These are phyloP conservation scores for Drosophila mayaguana DNA, from an alignment of 2,888 invertebrate genomes.

Conservation along the genomic window DNA sequence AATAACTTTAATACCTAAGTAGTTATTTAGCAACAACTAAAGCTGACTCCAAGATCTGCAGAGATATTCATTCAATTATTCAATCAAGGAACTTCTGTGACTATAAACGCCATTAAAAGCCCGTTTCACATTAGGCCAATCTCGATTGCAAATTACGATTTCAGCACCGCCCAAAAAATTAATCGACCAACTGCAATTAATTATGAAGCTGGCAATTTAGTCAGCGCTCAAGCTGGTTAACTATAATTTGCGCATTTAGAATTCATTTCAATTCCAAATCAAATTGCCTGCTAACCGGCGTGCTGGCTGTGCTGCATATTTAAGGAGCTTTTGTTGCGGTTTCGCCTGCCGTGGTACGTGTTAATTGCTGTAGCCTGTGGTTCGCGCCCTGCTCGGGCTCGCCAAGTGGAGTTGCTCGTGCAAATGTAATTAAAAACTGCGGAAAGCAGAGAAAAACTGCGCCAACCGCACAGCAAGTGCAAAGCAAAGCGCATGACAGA, in stretches of 20 bases:
- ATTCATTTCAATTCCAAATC: background rate
- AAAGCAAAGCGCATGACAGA: constrained; percentile 54
- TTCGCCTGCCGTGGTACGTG: constrained; percentile 48
- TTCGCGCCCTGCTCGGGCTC: constrained; percentile 1
- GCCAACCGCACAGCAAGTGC: constrained; percentile 35
- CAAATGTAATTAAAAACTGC: constrained; percentile 72
- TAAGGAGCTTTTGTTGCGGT: constrained; percentile 46
- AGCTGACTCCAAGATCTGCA: too few species aligned
- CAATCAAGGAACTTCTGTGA: background rate
- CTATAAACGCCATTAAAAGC: background rate
- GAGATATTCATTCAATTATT: too few species aligned
- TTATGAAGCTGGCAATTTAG: background rate
- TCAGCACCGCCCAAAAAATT: background rate
- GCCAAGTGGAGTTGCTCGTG: constrained; percentile 39
- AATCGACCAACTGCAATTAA: background rate
- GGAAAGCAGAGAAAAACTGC: constrained; percentile 32
- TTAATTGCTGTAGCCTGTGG: constrained; percentile 55
- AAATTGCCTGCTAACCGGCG: constrained; percentile 2
- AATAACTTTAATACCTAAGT: background rate
- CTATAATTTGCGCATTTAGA: constrained; percentile 9
- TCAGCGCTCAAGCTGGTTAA: background rate
- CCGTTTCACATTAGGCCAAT: background rate
- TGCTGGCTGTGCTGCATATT: constrained; percentile 40
- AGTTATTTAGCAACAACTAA: too few species aligned
- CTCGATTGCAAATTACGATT: too few species aligned